Base-by-base conservation (phyloP, 2,797 vertebrate genomes). In the Oreonectes daqikongensis region DNA sequence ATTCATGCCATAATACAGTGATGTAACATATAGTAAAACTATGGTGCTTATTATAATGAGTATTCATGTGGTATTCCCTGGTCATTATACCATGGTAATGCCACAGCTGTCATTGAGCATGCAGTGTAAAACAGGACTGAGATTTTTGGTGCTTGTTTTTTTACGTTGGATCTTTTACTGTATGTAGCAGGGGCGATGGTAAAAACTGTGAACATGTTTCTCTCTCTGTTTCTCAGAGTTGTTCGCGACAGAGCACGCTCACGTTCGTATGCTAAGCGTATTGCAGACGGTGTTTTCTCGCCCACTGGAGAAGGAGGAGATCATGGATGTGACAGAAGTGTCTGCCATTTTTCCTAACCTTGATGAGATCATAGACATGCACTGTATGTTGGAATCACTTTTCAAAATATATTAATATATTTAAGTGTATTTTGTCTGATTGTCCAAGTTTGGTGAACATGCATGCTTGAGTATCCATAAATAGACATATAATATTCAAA, bases 211-310 rank as follows among this genome's bases (percentile, higher is more conserved):
- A 61, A 26, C 1, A 17, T 65, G 22, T 61, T 30, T 22, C 50
- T 40, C 17, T 26, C 14, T 42, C 32, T 63, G 1, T 12, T 30
- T 63, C 2, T 0, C 85, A 98, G 96, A 97, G 89, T 82, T 98
- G 83, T 94, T 94, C 87, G 90, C 93, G n/a, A 98, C 96, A 0
- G 96, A 98, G 82, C 94, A 96, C 0, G 95, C 96, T 35, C 96
- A 98, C 0, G 93, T 96, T 50, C 91, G 96, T 44, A 98, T 96
- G 96, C 89, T 98, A 0, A 94, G 91, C 5, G 96, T 98, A 17
- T 90, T 98, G 11, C 94, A 96, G 28, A 94, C 90, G n/a, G 86
- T 97, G 73, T 98, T 98, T 86, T 94, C 90, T 78, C 93, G 90
- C 79, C 96, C 95, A 8, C 79, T 98, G 86, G 92, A 92, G 18